Percentiles rank a stretch among this genome's conserved stretches.
Conservation (phyloP, 2,113 vertebrate species). For the Onychostoma macrolepis region DNA sequence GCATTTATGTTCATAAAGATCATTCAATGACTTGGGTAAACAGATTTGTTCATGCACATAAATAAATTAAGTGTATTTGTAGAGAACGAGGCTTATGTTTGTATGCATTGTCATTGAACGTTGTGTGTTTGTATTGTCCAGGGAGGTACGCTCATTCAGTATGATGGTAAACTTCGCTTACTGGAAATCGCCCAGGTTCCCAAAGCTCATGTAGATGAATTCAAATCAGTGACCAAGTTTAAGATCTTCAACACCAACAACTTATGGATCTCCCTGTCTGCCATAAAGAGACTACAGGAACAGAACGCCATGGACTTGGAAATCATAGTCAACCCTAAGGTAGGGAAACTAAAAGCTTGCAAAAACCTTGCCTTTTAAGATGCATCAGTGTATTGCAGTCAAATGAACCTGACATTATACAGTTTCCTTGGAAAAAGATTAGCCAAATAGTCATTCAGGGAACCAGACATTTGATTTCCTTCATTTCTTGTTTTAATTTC, state of each 20-base stretch:
- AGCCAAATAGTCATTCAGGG: not conserved
- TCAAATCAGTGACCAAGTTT: constrained; percentile 97
- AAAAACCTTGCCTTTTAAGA: not conserved
- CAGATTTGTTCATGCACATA: not conserved
- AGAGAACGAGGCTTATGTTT: not conserved
- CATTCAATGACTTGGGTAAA: not conserved
- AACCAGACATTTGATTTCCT: not conserved
- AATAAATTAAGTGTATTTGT: not conserved
- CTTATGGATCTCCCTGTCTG: constrained; percentile 92
- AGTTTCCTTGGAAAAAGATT: not conserved
- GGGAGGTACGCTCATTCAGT: constrained; percentile 95
- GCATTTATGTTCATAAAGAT: not conserved
- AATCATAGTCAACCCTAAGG: constrained; percentile 98
- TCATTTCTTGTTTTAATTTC: not conserved
- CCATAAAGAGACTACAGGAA: constrained; percentile 94
- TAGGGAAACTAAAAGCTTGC: constrained; percentile 57
- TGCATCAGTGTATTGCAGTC: too few species aligned
- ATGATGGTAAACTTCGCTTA: constrained; percentile 93
- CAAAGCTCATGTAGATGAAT: constrained; percentile 95
- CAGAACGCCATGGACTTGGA: constrained; percentile 94
- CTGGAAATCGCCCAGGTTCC: constrained; percentile 98
- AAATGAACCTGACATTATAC: not conserved
- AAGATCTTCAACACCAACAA: constrained; percentile 99
- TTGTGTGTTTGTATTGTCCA: constrained; percentile 61
- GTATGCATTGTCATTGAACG: not conserved